Base-by-base conservation (phyloP, 2,113 vertebrate species). In the Protobothrops flavoviridis region DNA sequence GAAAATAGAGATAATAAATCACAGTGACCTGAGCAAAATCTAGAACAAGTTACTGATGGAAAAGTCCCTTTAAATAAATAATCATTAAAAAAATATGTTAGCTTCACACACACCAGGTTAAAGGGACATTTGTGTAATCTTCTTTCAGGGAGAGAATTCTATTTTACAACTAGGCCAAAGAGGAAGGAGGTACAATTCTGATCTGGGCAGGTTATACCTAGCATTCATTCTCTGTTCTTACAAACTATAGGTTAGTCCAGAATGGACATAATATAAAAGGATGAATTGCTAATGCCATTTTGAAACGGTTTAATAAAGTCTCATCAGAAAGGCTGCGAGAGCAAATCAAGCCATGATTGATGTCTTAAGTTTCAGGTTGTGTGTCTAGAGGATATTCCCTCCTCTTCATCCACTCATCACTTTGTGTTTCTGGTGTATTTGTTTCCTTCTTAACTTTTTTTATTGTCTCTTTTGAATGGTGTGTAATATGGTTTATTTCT, bases 1-100 rank as follows among this genome's bases (percentile, higher is more conserved):
- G 94, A 59, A 95, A 94, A 96, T 96, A 94, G 95, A 96, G 93
- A 88, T 90, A 92, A 59, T 95, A 93, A 89, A 94, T 96, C 93
- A 61, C 1, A 8, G 11, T 85, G 59, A 50, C 87, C 48, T 1
- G 0, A n/a, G 21, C 89, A 95, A 91, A 59, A 6, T 61, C 48
- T 43, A 6, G 59, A 86, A 87, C 0, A 2, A 33, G 93, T 85
- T 92, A 90, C 0, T 93, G 95, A 93, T 89, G 88, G 93, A 64
- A 52, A n/a, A 56, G 64, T 48, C 39, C 87, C 90, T 91, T 33
- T 4, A 45, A 2, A 1, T 55, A 86, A 5, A n/a, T 24, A 81
- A 81, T 81, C 33, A 43, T 43, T 81, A 3, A 55, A 43, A 85
- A 57, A 87, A 45, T 21, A 85, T 33, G 53, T 64, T 55, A 94